Base-by-base conservation (phyloP, 2,797 vertebrate genomes). In the Chelmon rostratus region DNA sequence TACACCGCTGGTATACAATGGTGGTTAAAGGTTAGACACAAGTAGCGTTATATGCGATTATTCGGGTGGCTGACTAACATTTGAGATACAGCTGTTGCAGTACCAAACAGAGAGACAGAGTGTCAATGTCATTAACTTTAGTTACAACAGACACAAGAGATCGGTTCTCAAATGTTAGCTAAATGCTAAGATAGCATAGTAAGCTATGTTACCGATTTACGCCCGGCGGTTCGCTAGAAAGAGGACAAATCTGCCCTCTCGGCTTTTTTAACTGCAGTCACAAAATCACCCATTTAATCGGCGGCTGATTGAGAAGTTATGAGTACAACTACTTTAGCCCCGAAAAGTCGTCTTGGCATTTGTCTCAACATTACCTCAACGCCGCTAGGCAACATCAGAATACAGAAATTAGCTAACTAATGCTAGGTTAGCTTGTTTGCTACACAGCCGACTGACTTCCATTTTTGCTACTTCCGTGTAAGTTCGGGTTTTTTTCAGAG, bases 401-500 rank as follows among this genome's bases (percentile, higher is more conserved):
- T 73, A 76, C 25, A 79, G 10, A 80, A n/a, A 73, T 1, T 12
- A 61, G 88, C 90, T 87, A 74, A 78, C 90, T 87, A 74, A 78
- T 38, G 90, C 90, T 92, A 89, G 37, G 53, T 88, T 93, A 91
- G 90, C 91, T 56, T 47, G 4, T 62, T 33, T 73, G 83, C 69
- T 72, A 67, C 44, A 58, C 42, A 73, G 50, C 31, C 44, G 16
- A 13, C 4, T 57, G 1, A 13, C 47, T 40, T 40, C 19, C n/a
- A 21, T 65, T 69, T 53, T 8, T 6, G 10, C 42, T 2, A 23
- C 31, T 62, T 42, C 4, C 2, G 9, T 2, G 7, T 0, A 31
- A 54, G 6, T 25, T 18, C 19, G 8, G 0, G 38, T 50, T 53
- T 46, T 12, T 47, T 25, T 49, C 6, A n/a, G 12, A 6, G 0